phyloP scores from a whole-genome alignment of 2,113 vertebrate species.

The Paralichthys olivaceus region DNA sequence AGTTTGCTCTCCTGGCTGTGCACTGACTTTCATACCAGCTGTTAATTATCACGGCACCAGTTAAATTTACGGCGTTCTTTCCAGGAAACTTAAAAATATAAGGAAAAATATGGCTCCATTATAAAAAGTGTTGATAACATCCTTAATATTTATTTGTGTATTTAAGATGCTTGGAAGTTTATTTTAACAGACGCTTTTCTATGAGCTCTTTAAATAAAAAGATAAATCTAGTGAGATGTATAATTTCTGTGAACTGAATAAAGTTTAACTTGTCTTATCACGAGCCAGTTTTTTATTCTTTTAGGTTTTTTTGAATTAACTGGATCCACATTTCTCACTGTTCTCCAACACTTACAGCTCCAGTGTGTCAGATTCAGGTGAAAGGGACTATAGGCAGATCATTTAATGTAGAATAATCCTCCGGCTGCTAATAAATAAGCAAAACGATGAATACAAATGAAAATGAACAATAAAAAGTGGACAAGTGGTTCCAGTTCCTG shows the following conservation, averaged over 20 bases:
- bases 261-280: slow-evolving; percentile 26
- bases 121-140: not conserved
- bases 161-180: slow-evolving; percentile 50
- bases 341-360: too few relatives aligned
- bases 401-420: too few relatives aligned
- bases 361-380: too few relatives aligned
- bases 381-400: too few relatives aligned
- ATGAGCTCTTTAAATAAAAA: slow-evolving; percentile 31
- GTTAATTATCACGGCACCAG: not conserved
- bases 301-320: too few relatives aligned
- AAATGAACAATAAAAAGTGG: too few relatives aligned
- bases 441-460: too few relatives aligned
- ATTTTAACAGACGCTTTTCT: slow-evolving; percentile 51
- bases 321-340: too few relatives aligned
- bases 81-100: not conserved
- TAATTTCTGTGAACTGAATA: slow-evolving; percentile 42
- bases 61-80: not conserved
- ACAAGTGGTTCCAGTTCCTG: too few relatives aligned
- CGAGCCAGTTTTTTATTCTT: not conserved
- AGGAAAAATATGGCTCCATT: not conserved
- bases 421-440: too few relatives aligned
- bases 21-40: not conserved
- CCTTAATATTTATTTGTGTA: slow-evolving; percentile 47
- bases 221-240: slow-evolving; percentile 22
- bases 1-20: not conserved